A percentile compares a stretch with the other conserved stretches of the same genome.
Evolutionary conservation across 2,113 vertebrate genomes (phyloP).

Genomic region (Oryzias woworae): DNA sequence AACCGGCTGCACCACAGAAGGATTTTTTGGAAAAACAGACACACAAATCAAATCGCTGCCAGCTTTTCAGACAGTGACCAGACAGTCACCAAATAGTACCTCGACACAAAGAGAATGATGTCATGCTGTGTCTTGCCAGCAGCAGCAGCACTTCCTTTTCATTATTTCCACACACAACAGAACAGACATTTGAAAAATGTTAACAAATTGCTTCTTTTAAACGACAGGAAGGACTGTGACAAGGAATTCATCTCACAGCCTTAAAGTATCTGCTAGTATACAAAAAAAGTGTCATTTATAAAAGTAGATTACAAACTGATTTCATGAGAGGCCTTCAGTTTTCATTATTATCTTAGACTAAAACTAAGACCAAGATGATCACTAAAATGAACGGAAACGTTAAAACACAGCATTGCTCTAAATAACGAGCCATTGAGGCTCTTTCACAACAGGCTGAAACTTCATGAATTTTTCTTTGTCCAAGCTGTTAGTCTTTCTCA

Average conservation of each 20-base stretch:
- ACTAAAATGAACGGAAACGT: too few species aligned
- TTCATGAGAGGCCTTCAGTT: too few species aligned
- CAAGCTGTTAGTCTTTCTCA: slow-evolving; percentile 31
- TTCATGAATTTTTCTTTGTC: slow-evolving; percentile 15
- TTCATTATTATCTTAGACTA: too few species aligned
- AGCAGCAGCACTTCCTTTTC: slow-evolving; percentile 30
- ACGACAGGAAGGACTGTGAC: slow-evolving; percentile 14
- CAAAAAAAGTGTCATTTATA: too few species aligned
- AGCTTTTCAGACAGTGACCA: slow-evolving; percentile 17
- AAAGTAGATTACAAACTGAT: too few species aligned
- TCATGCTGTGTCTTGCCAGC: slow-evolving; percentile 42
- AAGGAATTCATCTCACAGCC: slow-evolving; percentile 12
- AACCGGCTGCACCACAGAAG: slow-evolving; percentile 29
- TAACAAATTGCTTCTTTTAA: slow-evolving; percentile 31
- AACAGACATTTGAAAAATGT: slow-evolving; percentile 17
- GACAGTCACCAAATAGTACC: slow-evolving; percentile 26
- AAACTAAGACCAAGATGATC: too few species aligned
- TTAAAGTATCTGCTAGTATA: slow-evolving; percentile 10
- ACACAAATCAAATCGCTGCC: slow-evolving; percentile 43
- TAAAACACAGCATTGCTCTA: too few species aligned
- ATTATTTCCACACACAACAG: slow-evolving; percentile 19
- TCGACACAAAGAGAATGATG: slow-evolving; percentile 53
- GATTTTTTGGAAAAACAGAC: slow-evolving; percentile 38
- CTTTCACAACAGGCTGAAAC: slow-evolving; percentile 12
- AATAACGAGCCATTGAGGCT: not conserved